These are phyloP conservation scores for Mixornis gularis DNA, from an alignment of 2,113 vertebrate species.

Conservation along the genomic window DNA sequence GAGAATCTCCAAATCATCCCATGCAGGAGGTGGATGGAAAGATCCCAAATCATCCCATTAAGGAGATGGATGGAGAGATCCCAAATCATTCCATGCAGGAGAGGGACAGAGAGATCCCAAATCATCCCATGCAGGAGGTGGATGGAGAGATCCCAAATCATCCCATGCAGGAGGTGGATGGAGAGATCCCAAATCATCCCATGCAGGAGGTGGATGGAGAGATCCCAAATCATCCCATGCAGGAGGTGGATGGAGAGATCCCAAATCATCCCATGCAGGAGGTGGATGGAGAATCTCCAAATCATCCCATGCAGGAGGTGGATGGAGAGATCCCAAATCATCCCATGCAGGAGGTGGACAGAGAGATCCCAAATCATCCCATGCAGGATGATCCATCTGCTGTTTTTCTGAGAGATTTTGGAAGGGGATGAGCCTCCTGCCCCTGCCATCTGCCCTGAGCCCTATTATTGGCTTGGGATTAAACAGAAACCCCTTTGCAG, in stretches of 20 bases:
- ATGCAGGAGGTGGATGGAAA: rapidly evolving
- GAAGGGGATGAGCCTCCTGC: not conserved
- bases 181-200: not conserved
- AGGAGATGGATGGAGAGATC: not conserved
- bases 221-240: rapidly evolving
- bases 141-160: not conserved
- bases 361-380: too few species aligned
- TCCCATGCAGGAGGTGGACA: rapidly evolving
- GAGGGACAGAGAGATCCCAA: too few species aligned
- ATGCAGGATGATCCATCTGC: not conserved
- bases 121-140: rapidly evolving
- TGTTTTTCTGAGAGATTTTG: rapidly evolving
- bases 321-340: not conserved
- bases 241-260: too few species aligned
- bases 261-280: rapidly evolving
- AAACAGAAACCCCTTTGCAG: not conserved
- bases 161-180: not conserved
- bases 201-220: not conserved
- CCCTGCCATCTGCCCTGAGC: not conserved
- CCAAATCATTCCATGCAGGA: rapidly evolving
- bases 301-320: not conserved
- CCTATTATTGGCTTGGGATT: not conserved
- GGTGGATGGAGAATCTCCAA: not conserved
- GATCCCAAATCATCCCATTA: rapidly evolving
- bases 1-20: rapidly evolving